Base-by-base conservation (phyloP, 1,140 invertebrate genomes). In the Helicoverpa zea region DNA sequence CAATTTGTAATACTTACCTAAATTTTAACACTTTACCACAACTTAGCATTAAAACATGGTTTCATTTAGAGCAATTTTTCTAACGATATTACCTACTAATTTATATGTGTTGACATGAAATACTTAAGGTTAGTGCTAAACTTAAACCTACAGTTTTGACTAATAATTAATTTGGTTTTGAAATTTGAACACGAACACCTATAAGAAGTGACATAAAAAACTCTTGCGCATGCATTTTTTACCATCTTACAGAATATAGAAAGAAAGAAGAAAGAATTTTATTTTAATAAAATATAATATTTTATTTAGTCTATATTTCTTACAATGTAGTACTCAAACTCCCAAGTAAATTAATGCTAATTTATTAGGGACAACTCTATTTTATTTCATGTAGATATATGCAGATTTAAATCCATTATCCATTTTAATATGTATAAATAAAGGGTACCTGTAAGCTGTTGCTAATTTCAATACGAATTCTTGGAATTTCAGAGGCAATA, bases 341-440 rank as follows among this genome's bases (percentile, higher is more conserved):
- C 63, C 23, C 5, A 35, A 66, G 63, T 66, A 66, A 66, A 66
- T 66, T 47, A 47, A 66, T 66, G 63, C 49, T 49, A 66, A 66
- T 66, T 66, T 66, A 66, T 66, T 49, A 66, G 63, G 63, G 63
- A 66, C 35, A 49, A 35, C 63, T 66, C 35, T 66, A 66, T 66
- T 66, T 66, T 66, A 66, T 66, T 66, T 18, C 63, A 66, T 66
- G 63, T 66, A 66, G 63, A 66, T 66, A 66, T 66, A 66, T 66
- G 63, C 63, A 66, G 35, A 66, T 66, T 66, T 66, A 18, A 66
- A 66, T 66, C 63, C 63, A 66, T 66, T 66, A 66, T 66, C 63
- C 63, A 66, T 66, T 66, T 66, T 66, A 66, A 66, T 66, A 66
- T 66, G 63, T 66, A 66, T 66, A 66, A 66, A 66, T 66, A 66